These are phyloP conservation scores for Ianthella basta DNA, from an alignment of 37 sponge, comb jelly and placozoan species.

Conservation along the genomic window DNA sequence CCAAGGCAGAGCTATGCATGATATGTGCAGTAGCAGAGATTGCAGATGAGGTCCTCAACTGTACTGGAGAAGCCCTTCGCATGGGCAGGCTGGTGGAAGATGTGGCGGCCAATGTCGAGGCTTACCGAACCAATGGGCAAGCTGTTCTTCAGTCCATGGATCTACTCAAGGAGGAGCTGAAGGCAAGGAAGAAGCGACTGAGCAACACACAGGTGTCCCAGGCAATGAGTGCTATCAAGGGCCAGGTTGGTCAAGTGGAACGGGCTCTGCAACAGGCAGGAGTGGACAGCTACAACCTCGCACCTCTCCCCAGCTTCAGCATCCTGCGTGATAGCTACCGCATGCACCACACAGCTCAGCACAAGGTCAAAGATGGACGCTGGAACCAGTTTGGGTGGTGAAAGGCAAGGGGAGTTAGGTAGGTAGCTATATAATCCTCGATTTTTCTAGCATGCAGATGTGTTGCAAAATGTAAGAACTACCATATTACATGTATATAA, in stretches of 20 bases:
- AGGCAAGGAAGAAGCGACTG: conserved; percentile 43
- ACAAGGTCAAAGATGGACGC: conserved; percentile 42
- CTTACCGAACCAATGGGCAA: conserved; percentile 42
- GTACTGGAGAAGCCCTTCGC: conserved; percentile 46
- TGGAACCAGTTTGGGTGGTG: conserved; percentile 54
- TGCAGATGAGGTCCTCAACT: conserved; percentile 66
- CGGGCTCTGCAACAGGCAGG: conserved; percentile 40
- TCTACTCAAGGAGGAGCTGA: conserved; percentile 47
- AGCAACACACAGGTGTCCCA: not conserved
- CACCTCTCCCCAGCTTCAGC: conserved; percentile 30
- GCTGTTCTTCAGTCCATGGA: conserved; percentile 34
- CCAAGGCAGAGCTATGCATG: conserved; percentile 52
- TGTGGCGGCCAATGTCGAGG: conserved; percentile 25
- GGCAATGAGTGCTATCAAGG: not conserved
- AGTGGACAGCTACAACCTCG: conserved; percentile 33
- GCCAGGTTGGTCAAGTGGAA: conserved; percentile 2
- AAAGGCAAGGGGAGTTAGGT: not conserved
- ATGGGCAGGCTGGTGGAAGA: conserved; percentile 46
- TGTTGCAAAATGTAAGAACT: no score
- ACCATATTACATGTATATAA: no score
- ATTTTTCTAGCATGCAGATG: no score
- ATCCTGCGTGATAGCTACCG: conserved; percentile 28
- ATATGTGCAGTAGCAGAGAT: conserved; percentile 57
- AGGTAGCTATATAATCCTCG: no score
- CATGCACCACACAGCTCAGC: conserved; percentile 53